These are phyloP conservation scores for Kobus ellipsiprymnus DNA, from an alignment of 2,113 vertebrate species.

Conservation along the genomic window DNA sequence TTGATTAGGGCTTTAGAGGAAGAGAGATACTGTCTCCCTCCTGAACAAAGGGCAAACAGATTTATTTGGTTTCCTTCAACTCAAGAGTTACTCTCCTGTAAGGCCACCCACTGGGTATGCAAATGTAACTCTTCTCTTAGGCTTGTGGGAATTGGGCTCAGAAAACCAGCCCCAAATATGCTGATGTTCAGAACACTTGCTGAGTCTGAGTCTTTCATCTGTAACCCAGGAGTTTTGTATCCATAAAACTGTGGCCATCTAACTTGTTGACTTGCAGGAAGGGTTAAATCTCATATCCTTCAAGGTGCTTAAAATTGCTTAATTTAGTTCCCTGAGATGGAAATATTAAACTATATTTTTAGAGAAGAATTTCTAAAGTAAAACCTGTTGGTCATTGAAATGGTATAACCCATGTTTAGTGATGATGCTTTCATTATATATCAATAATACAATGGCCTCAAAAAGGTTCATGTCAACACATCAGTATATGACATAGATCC, in stretches of 20 bases:
- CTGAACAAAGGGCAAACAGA: neutral
- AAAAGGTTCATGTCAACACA: constrained; percentile 55
- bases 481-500: constrained; percentile 50
- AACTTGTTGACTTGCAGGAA: neutral
- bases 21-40: neutral
- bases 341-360: neutral
- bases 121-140: neutral
- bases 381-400: neutral
- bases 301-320: neutral
- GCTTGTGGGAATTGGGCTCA: neutral
- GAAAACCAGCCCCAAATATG: neutral
- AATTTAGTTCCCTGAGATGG: neutral
- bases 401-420: constrained; percentile 58
- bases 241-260: neutral
- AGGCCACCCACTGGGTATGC: neutral
- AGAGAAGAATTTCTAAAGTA: neutral
- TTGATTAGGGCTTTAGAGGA: neutral
- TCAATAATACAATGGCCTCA: constrained; percentile 16
- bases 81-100: neutral
- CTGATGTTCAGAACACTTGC: neutral
- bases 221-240: neutral
- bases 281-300: neutral
- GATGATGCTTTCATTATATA: neutral
- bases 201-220: neutral
- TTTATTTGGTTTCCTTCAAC: neutral